Evolutionary conservation across 2,113 vertebrate species (phyloP).

Genomic region (Bufo gargarizans): DNA sequence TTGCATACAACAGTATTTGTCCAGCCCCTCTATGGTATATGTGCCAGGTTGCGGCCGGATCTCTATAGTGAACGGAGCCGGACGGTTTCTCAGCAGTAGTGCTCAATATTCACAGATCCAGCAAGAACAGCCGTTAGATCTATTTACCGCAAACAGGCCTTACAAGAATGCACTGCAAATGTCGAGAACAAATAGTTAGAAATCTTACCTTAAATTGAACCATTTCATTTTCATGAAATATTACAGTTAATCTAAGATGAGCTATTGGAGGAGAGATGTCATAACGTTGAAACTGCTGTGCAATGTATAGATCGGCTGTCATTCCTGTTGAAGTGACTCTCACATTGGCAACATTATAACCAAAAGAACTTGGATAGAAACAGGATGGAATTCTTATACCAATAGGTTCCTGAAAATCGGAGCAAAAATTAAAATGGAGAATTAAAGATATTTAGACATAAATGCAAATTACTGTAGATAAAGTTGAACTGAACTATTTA

Average conservation of each 20-base stretch:
- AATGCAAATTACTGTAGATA: too few species aligned
- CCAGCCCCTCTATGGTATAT: too few species aligned
- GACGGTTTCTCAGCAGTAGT: too few species aligned
- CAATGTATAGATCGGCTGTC: constrained; percentile 67
- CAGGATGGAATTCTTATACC: constrained; percentile 64
- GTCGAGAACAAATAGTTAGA: not conserved
- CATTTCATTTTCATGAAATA: constrained; percentile 79
- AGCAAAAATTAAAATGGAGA: not conserved
- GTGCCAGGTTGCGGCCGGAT: too few species aligned
- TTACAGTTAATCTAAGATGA: constrained; percentile 78
- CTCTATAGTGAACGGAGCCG: too few species aligned
- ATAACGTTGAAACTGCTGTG: constrained; percentile 50
- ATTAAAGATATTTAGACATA: not conserved
- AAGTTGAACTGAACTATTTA: too few species aligned
- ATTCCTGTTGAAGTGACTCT: constrained; percentile 61
- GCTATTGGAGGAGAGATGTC: constrained; percentile 71
- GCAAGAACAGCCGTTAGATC: too few species aligned
- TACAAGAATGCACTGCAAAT: not conserved
- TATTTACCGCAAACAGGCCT: too few species aligned
- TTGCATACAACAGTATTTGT: too few species aligned
- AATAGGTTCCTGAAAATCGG: constrained; percentile 50
- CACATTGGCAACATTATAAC: constrained; percentile 63
- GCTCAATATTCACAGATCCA: too few species aligned
- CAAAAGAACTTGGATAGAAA: constrained; percentile 70
- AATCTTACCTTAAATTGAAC: constrained; percentile 88